phyloP scores from a whole-genome alignment of 2,888 invertebrate genomes.

The Yponomeuta malinellus region DNA sequence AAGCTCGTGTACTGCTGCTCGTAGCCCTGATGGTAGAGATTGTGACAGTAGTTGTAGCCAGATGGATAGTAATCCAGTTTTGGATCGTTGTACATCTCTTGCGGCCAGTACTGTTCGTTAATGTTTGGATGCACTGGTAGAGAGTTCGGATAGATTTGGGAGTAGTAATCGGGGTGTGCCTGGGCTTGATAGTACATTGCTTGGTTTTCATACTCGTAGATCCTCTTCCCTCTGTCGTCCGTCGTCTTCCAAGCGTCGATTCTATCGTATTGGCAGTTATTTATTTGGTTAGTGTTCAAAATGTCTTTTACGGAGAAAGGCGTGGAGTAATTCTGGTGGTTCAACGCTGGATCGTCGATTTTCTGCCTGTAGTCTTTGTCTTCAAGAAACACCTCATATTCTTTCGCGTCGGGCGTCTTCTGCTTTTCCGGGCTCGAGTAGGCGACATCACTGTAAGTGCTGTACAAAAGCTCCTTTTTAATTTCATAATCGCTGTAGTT shows the following conservation, averaged over 20 bases:
- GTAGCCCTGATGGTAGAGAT: slow-evolving; percentile 52
- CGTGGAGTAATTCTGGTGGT: slow-evolving; percentile 41
- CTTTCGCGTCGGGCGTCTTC: slow-evolving; percentile 30
- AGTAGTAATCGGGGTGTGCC: slow-evolving; percentile 49
- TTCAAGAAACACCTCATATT: slow-evolving; percentile 32
- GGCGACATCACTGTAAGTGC: slow-evolving; percentile 14
- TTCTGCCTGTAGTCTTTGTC: slow-evolving; percentile 28
- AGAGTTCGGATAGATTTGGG: slow-evolving; percentile 44
- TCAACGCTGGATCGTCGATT: slow-evolving; percentile 50
- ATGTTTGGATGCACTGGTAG: slow-evolving; percentile 30
- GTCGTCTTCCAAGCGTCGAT: slow-evolving; percentile 50
- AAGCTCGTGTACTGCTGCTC: slow-evolving; percentile 35
- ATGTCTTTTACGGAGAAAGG: slow-evolving; percentile 69
- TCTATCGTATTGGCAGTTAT: slow-evolving; percentile 46
- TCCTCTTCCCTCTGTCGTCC: slow-evolving; percentile 40
- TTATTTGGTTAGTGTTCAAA: slow-evolving; percentile 52
- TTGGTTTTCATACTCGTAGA: slow-evolving; percentile 41
- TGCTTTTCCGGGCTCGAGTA: slow-evolving; percentile 34
- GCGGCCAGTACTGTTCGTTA: slow-evolving; percentile 52
- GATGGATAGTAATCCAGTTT: slow-evolving; percentile 59
- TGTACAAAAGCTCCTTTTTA: slow-evolving; percentile 44
- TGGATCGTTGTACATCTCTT: slow-evolving; percentile 50
- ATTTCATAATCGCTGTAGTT: slow-evolving; percentile 41
- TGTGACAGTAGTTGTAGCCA: slow-evolving; percentile 57
- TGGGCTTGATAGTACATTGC: slow-evolving; percentile 40